Base-by-base conservation (phyloP, 2,113 vertebrate species). In the Pica pica region DNA sequence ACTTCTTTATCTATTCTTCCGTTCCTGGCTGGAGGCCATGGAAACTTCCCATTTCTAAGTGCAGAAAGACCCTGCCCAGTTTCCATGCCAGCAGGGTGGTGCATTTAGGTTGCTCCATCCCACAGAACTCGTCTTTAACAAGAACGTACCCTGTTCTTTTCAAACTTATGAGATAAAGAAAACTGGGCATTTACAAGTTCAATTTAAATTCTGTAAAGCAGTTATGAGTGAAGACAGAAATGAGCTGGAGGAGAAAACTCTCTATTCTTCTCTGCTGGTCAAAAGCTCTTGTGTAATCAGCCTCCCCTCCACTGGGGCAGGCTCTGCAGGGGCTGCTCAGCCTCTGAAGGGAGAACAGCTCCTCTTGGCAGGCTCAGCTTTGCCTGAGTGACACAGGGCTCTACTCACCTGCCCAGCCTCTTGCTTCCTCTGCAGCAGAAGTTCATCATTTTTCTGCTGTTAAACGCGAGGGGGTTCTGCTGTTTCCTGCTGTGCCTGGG, bases 231-330 rank as follows among this genome's bases (percentile, higher is more conserved):
- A 47, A 92, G 49, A 56, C 16, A 83, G 49, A 79, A 67, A 49
- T 22, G 4, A 80, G 37, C 13, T 64, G 57, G 67, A 86, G 53
- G 49, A 76, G 33, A 82, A 90, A 63, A 8, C 7, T 10, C 21
- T 69, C 71, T 47, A 11, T 75, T 65, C 15, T 41, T 27, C 18
- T 46, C 21, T 67, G 9, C 46, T 68, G 44, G 24, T 19, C n/a
- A 27, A 47, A 65, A 37, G 2, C 41, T 74, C 55, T 46, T 0
- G 0, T 21, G 21, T 31, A 41, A 18, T 77, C 30, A 12, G 1
- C 13, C 39, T 90, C 28, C 26, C 19, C 19, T 56, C 35, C 2
- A 2, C 37, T 39, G 2, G 31, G 27, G 14, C 39, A 64, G 50
- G 13, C 11, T 28, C 24, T 53, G 50, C 41, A 70, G 60, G 60